Evolutionary conservation across 2,888 invertebrate genomes (phyloP).

Genomic region (Gastrophysa polygoni): DNA sequence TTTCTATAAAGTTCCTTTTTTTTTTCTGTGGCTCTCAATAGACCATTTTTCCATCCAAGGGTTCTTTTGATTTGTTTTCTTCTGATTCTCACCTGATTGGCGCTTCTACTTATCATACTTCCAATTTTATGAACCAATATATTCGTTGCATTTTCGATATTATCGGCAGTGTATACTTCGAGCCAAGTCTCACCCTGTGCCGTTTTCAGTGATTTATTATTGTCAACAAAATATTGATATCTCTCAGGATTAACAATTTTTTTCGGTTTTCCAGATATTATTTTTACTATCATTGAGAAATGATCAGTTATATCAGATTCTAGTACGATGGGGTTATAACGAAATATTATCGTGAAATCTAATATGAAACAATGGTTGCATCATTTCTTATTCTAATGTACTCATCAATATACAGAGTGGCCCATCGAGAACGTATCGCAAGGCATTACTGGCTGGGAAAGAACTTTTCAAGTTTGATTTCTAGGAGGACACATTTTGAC

Average conservation of each 20-base stretch:
- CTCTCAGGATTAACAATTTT: no score
- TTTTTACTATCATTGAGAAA: no score
- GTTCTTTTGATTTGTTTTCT: background rate
- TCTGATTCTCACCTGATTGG: background rate
- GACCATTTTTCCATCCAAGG: background rate
- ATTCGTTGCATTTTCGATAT: background rate
- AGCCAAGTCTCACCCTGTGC: background rate
- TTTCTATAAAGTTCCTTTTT: background rate
- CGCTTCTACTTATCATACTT: background rate
- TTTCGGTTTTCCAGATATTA: no score
- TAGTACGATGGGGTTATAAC: background rate
- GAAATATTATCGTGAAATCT: no score
- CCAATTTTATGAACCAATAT: background rate
- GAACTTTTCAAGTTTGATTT: no score
- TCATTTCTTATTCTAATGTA: background rate
- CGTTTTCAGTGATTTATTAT: background rate
- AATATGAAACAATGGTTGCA: no score
- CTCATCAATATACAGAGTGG: constrained; percentile 1
- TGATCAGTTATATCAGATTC: constrained; percentile 1
- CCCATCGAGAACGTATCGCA: no score
- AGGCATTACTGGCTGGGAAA: no score
- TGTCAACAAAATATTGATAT: no score
- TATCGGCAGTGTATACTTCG: background rate
- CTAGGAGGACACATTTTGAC: no score
- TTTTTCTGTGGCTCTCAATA: background rate